Evolutionary conservation across 2,888 invertebrate genomes (phyloP), one percentile per base, ranked within the genome.

Genomic region (Campoplex capitator): DNA sequence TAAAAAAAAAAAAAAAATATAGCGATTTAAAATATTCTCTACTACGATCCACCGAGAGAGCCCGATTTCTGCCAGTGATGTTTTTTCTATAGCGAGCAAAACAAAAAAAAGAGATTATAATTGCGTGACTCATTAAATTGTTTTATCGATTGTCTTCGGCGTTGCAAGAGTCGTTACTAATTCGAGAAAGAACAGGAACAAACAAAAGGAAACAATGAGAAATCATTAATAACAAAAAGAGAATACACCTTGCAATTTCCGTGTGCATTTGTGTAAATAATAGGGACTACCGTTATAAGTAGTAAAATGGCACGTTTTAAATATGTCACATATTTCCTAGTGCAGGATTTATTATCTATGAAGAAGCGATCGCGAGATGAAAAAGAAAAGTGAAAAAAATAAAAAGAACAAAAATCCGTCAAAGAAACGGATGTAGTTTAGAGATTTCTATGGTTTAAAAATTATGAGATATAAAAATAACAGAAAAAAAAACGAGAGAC

Each of bases 201-300:
- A 68, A 51, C 76, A 83, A 76, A 3, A 32, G n/a, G 23, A 23
- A 42, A 42, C 42, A 42, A 23, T 32, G 13, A 62, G 3, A 62
- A 62, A 32, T 13, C 58, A 62, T 62, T 2, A 28, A 62, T 28
- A 32, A 23, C 23, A 23, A 62, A 28, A 62, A 62, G 2, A 32
- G 1, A 62, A 62, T 13, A 71, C 48, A 81, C 84, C 86, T 90
- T 89, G 88, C 90, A 90, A 90, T 90, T 91, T 91, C 89, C 88
- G 90, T 91, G 90, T 91, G 91, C 92, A 92, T 91, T 91, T 92
- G 89, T 92, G 92, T 92, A 92, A 91, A 92, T 92, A 92, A 88
- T 91, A 90, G 83, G 68, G 28, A 76, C 45, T 62, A 88, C 85
- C 88, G 74, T 88, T 88, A 88, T 81, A 83, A 84, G 78, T 87